Conservation (phyloP, 2,113 vertebrate genomes). For the Plecturocebus donacophilus region DNA sequence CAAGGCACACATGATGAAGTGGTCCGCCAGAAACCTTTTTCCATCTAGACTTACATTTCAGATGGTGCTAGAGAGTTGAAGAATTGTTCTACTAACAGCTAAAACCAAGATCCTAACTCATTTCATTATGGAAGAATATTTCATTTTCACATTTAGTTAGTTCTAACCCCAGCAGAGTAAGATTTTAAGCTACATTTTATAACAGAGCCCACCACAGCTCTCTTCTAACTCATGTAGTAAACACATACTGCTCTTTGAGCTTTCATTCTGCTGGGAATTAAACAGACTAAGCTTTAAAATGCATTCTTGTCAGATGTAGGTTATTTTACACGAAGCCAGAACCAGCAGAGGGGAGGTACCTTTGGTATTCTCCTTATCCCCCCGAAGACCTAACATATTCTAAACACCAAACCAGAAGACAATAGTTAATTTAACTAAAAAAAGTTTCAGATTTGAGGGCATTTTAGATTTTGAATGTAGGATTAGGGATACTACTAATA, state of each 20-base stretch:
- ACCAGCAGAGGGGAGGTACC: not conserved
- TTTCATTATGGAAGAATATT: slow-evolving; percentile 32
- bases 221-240: not conserved
- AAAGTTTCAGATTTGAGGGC: too few species aligned
- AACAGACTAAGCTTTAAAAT: slow-evolving; percentile 24
- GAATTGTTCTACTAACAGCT: slow-evolving; percentile 55
- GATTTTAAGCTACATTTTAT: not conserved
- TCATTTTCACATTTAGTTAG: slow-evolving; percentile 49
- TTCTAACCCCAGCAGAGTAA: slow-evolving; percentile 54
- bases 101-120: slow-evolving; percentile 61
- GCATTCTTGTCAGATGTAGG: not conserved
- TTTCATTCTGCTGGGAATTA: slow-evolving; percentile 14
- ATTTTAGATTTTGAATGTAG: too few species aligned
- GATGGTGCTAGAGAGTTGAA: slow-evolving; percentile 24
- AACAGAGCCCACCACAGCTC: not conserved
- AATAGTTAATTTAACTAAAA: not conserved
- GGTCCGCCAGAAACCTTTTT: not conserved
- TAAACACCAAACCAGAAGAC: not conserved
- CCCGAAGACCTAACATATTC: not conserved
- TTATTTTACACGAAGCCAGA: not conserved
- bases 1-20: not conserved
- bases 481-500: too few species aligned
- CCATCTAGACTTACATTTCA: slow-evolving; percentile 8
- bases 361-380: not conserved
- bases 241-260: not conserved